phyloP scores from a whole-genome alignment of 2,113 vertebrate genomes.

The Sisor rabdophorus region DNA sequence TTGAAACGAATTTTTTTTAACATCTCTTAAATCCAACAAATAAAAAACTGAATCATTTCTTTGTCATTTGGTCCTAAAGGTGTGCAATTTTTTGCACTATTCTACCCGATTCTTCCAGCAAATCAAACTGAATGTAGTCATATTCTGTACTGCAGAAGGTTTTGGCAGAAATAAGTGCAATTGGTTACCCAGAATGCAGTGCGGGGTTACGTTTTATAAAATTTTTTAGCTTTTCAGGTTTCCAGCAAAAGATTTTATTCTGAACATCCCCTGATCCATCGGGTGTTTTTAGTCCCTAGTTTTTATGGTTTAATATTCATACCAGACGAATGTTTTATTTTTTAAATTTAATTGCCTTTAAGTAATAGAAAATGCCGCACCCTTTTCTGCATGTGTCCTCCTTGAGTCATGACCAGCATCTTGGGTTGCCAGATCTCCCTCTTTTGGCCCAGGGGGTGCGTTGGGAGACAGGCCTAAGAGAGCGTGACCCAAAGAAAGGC shows the following conservation, averaged over 20 bases:
- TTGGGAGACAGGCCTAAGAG: conserved; percentile 87
- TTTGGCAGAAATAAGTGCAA: not conserved
- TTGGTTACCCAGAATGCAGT: not conserved
- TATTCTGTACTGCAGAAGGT: not conserved
- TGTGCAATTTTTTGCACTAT: not conserved
- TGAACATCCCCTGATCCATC: not conserved
- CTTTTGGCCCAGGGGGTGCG: conserved; percentile 78
- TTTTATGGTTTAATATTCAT: too few relatives aligned
- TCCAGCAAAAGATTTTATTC: not conserved
- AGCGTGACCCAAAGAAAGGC: conserved; percentile 84
- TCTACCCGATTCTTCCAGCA: not conserved
- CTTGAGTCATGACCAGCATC: conserved; percentile 85
- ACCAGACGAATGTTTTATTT: not conserved
- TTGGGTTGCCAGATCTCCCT: conserved; percentile 83
- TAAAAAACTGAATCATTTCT: not conserved
- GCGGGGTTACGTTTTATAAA: not conserved
- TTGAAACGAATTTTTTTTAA: not conserved
- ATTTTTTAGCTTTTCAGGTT: not conserved
- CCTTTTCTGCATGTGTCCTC: conserved; percentile 86
- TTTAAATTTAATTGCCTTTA: not conserved
- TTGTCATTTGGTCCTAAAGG: not conserved
- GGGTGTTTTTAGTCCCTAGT: not conserved
- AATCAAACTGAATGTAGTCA: not conserved
- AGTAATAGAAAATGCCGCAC: conserved; percentile 60
- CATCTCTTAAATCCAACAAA: not conserved